Evolutionary conservation across 2,113 vertebrate species (phyloP).

Genomic region (Pseudorectes ferrugineus): DNA sequence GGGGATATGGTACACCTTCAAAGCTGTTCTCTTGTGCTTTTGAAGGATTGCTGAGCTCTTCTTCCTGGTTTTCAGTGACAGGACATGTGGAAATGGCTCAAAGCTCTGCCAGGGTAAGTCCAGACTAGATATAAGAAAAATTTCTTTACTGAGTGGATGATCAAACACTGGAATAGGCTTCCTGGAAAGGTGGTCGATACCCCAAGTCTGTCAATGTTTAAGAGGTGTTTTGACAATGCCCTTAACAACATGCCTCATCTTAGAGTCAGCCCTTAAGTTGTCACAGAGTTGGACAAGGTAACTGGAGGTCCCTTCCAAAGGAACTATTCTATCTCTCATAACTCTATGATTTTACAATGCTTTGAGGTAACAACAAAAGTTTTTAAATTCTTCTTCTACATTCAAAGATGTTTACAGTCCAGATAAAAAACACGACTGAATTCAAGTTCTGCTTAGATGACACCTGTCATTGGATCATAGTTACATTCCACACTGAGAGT

Average conservation of each 20-base stretch:
- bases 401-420: not conserved
- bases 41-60: not conserved
- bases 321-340: not conserved
- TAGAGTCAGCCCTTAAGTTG: not conserved
- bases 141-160: not conserved
- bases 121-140: not conserved
- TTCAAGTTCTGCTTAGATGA: not conserved
- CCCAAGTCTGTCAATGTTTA: not conserved
- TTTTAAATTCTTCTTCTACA: not conserved
- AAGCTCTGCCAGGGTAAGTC: not conserved
- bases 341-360: not conserved
- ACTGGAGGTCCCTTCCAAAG: not conserved
- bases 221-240: not conserved
- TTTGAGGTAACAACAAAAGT: not conserved
- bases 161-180: not conserved
- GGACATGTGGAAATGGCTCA: not conserved
- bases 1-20: not conserved
- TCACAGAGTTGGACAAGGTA: not conserved
- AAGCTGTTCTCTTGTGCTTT: not conserved
- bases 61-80: not conserved
- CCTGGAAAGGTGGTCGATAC: not conserved
- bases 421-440: not conserved
- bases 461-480: not conserved
- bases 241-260: accelerated
- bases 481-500: not conserved